Evolutionary conservation across 2,113 vertebrate genomes (phyloP), one percentile per base, ranked within the genome.

Genomic region (Oryzias woworae): DNA sequence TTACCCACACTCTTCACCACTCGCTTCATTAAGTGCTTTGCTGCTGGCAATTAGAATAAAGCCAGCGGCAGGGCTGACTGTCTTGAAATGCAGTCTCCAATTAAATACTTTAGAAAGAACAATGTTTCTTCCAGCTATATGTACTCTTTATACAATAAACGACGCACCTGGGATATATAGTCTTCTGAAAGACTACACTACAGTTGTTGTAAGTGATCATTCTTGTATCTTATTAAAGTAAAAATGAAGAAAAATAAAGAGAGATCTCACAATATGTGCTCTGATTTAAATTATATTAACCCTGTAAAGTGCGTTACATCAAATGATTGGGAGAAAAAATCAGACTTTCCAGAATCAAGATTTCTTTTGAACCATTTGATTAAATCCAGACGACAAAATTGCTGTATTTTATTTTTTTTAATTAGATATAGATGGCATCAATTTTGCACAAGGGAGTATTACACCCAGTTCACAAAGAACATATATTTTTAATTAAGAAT

Each of bases 41-140:
- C 88, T 91, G 83, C 88, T 83, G 87, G 89, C 90, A 90, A 92
- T 91, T 92, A 91, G 88, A 91, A 90, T 90, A 86, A 91, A 92
- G 90, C 87, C 85, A 87, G 88, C 77, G 84, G 88, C 88, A 79
- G 86, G 62, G 84, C 84, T 85, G 88, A 84, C 85, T 91, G 88
- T 88, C 89, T 92, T 85, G 87, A 89, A 91, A 88, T 75, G 73
- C 81, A 82, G 84, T 81, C 87, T 88, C 88, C 89, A 91, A 90
- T 91, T 91, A 91, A 91, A 92, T 83, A 89, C 86, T 83, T 89
- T 90, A 78, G 89, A 90, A 87, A 36, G 73, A 77, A 77, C 75
- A 78, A 71, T 80, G 83, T 73, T 82, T 87, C 82, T 70, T 77
- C 53, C 58, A 83, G 81, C 81, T 85, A 86, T 77, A 88, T 83